Percentiles rank a stretch among this genome's conserved stretches.
Conservation (phyloP, 2,797 vertebrate genomes). For the Acanthopagrus latus region DNA sequence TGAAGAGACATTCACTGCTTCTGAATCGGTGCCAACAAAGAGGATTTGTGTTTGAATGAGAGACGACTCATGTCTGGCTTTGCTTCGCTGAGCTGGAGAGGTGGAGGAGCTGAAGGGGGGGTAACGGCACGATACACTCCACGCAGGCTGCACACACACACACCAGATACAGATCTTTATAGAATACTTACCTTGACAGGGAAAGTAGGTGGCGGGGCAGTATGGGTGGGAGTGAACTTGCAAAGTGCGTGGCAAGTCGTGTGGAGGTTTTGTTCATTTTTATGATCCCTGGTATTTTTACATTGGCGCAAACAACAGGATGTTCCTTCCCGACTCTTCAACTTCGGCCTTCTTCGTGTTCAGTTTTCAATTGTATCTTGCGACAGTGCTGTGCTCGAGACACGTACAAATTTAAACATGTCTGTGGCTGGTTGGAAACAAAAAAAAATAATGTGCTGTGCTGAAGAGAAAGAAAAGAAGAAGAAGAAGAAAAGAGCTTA, state of each 20-base stretch:
- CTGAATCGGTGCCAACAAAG: conserved; percentile 72
- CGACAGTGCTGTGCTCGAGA: too few species aligned
- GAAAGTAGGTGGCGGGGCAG: conserved; percentile 11
- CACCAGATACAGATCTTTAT: conserved; percentile 22
- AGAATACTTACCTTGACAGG: conserved; percentile 27
- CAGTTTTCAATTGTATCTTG: too few species aligned
- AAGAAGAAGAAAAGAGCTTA: conserved; percentile 28
- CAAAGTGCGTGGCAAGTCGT: conserved; percentile 13
- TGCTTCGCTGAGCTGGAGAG: conserved; percentile 39
- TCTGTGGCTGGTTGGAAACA: not conserved
- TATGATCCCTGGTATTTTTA: too few species aligned
- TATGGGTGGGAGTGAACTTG: conserved; percentile 7
- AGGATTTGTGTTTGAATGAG: conserved; percentile 70
- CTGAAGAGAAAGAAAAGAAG: conserved; percentile 11
- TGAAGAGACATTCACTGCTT: conserved; percentile 68
- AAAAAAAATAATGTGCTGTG: not conserved
- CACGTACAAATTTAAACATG: too few species aligned
- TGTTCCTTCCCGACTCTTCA: too few species aligned
- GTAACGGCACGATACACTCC: conserved; percentile 7
- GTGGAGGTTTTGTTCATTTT: conserved; percentile 15
- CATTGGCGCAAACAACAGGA: too few species aligned
- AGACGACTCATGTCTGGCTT: conserved; percentile 69
- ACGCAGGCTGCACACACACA: conserved; percentile 25
- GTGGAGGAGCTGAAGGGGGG: conserved; percentile 37
- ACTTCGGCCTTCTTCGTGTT: too few species aligned